Evolutionary conservation across 2,113 vertebrate genomes (phyloP), one percentile per base, ranked within the genome.

Genomic region (Gambusia holbrooki): DNA sequence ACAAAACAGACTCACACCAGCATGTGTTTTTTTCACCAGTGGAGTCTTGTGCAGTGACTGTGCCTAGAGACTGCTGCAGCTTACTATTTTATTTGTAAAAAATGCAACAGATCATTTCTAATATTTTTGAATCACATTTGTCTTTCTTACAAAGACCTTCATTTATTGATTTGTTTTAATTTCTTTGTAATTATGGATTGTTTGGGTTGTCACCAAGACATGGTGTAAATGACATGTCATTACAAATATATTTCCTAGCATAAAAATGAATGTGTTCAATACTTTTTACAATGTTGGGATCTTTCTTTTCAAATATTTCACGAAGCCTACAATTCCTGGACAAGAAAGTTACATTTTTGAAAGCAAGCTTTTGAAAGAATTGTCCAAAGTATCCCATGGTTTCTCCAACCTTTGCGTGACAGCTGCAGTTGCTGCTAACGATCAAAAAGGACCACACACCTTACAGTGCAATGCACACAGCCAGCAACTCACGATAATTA

Each of bases 371-470:
- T 60, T n/a, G 70, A 37, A 76, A 71, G 65, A 74, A n/a, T 64
- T 74, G 80, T 62, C 70, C 58, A 29, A 19, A 63, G 37, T 67
- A 61, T 71, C 62, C 73, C 64, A 71, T 17, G 67, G 82, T 71
- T 77, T 69, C 28, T 76, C 69, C 42, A 73, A 62, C 70, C 77
- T 79, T 76, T 80, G 58, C 65, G 48, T 35, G 62, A 76, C 79
- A 92, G 74, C 83, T 91, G 83, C 69, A 81, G 75, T 61, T 33
- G 0, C 62, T 65, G 77, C 61, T 73, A 83, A 87, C 19, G n/a
- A 58, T 88, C 79, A 76, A 61, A 77, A 40, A 70, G 51, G 88
- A 84, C 87, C 88, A 91, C 88, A 93, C 92, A 88, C 61, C 40
- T 60, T 25, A 45, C 69, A 51, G 65, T 63, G n/a, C 66, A 25